Evolutionary conservation across 2,888 invertebrate genomes (phyloP), one percentile per base, ranked within the genome.

Genomic region (Latheticus oryzae): DNA sequence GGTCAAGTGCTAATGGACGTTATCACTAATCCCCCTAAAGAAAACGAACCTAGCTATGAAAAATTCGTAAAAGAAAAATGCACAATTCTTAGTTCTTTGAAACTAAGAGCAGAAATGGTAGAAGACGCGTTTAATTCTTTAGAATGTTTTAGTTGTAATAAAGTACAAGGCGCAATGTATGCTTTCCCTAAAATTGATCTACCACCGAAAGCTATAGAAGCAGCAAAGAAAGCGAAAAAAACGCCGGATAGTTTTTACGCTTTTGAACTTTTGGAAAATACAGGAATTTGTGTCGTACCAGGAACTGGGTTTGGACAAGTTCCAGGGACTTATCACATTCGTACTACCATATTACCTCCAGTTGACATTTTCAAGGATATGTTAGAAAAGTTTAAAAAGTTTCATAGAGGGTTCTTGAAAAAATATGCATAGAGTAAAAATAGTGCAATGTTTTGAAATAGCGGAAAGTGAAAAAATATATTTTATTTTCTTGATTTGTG

Each of bases 271-370:
- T 83, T 99, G 30, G 98, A 99, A 80, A 83, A 87, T 54, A 90
- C 92, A 0, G 89, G 88, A 12, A 92, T 99, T 76, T 99, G 98
- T 81, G 87, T 98, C 45, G 95, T 93, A 17, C 88, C 95, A 7
- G 98, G 97, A 33, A 88, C 90, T 58, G 99, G 99, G 13, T 99
- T 99, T 79, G 97, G 97, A 0, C 99, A 99, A 80, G 81, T 81
- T 58, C 90, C 92, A 0, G 96, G 95, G 65, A 98, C 98, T 1
- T 92, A 86, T 81, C 99, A 99, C 81, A 98, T 98, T 84, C 84
- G 88, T 63, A 76, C 76, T 2, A 98, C 98, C 26, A 97, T 98
- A 78, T 81, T 98, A 72, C 97, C 97, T 5, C 93, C 93, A 74
- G 87, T 91, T 0, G 89, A 88, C 0, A 85, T 89, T 71, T 81